Evolutionary conservation across 2,888 invertebrate species (phyloP), one percentile per base, ranked within the genome.

Genomic region (Euspilapteryx auroguttella): DNA sequence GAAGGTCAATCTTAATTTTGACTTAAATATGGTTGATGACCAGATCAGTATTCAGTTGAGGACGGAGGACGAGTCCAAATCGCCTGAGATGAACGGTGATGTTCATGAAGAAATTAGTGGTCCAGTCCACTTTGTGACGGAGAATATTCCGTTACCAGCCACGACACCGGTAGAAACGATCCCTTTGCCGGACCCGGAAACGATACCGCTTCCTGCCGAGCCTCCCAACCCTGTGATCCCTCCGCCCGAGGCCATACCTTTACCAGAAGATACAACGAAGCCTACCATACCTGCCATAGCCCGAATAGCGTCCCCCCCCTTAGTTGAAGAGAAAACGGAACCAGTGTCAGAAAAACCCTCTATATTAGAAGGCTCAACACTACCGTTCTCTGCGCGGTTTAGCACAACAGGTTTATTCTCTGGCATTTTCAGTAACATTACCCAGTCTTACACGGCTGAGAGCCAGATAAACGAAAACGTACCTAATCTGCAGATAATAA

Each of bases 1-100:
- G 58, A 75, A 76, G 42, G 77, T 78, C n/a, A 77, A 78, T 35
- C 44, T 78, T 10, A 78, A 76, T 39, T 78, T 78, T 35, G 78
- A 78, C 42, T 61, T 78, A 17, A 75, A 66, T 44, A 75, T 78
- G 64, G 68, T 76, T 20, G 76, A 73, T 27, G 76, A 77, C 49
- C 75, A 65, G 38, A 69, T 78, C 44, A 76, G 76, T 47, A 56
- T 78, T 38, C 71, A 76, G 39, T 34, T 77, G 37, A 55, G 73
- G 23, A 69, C 65, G 1, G 73, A 64, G 32, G 49, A 55, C 32
- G 59, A 64, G 12, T 44, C 49, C 2, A 51, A 48, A 28, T 40
- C 49, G 21, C 45, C 50, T 8, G 66, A 68, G 6, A 40, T 64
- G 11, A 71, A 71, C 31, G 73, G 71, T 0, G 73, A 71, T 13